Conservation (phyloP, 2,888 invertebrate genomes). For the Lymantria dispar region DNA sequence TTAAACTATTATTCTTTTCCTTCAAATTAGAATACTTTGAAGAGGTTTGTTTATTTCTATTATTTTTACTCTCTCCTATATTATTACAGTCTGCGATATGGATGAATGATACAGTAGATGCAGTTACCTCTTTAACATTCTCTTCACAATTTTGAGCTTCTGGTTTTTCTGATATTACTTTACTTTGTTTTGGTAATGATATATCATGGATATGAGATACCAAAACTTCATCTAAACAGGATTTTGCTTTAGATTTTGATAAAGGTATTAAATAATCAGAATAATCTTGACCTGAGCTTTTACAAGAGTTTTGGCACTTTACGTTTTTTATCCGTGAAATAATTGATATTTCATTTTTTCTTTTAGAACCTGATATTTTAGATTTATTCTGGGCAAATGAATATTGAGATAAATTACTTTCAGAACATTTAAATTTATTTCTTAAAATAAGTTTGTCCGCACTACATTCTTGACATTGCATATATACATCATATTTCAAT, state of each 20-base stretch:
- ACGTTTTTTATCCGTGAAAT: conserved; percentile 3
- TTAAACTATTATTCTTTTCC: not conserved
- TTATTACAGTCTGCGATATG: not conserved
- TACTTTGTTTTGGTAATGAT: not conserved
- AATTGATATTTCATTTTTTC: conserved; percentile 5
- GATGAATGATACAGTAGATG: not conserved
- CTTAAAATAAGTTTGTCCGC: conserved; percentile 7
- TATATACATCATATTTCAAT: conserved; percentile 7
- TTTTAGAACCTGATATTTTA: conserved; percentile 10
- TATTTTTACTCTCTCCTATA: not conserved
- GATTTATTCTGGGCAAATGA: conserved; percentile 13
- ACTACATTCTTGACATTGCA: conserved; percentile 4
- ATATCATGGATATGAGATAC: conserved; percentile 12
- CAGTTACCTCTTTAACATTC: not conserved
- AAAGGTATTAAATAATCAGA: conserved; percentile 23
- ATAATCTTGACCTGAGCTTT: conserved; percentile 23
- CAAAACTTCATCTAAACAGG: conserved; percentile 23
- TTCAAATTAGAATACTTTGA: not conserved
- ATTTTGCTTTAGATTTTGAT: conserved; percentile 21
- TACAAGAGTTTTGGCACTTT: conserved; percentile 22
- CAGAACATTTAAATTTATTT: conserved; percentile 8
- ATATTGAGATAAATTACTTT: conserved; percentile 10
- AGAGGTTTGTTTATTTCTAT: not conserved
- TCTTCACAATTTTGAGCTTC: not conserved
- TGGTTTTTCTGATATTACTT: not conserved